A percentile compares a stretch with the other conserved stretches of the same genome.
phyloP scores from a whole-genome alignment of 2,888 invertebrate species.

The Mantis religiosa region DNA sequence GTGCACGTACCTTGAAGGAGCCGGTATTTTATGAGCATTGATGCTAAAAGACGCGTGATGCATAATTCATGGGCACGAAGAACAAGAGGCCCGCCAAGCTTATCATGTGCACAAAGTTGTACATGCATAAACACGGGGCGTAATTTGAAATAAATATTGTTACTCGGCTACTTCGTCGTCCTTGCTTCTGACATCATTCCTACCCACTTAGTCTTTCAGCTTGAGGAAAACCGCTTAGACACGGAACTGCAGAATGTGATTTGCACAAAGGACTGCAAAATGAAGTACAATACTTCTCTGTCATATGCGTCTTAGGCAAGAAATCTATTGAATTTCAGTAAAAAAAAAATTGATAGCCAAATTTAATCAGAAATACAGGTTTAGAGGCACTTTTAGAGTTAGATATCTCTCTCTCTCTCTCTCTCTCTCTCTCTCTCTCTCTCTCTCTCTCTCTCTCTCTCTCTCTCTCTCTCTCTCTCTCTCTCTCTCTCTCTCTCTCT shows the following conservation, averaged over 20 bases:
- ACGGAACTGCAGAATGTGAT: not conserved
- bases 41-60: not conserved
- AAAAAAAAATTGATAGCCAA: too few species aligned
- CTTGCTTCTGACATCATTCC: not conserved
- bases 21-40: not conserved
- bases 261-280: too few species aligned
- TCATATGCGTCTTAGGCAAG: too few species aligned
- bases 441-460: too few species aligned
- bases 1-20: not conserved
- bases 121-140: not conserved
- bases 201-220: not conserved
- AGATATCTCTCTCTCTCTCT: too few species aligned
- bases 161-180: not conserved
- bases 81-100: not conserved
- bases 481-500: too few species aligned
- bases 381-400: too few species aligned
- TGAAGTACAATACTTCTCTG: too few species aligned
- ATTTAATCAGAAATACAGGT: too few species aligned
- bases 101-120: not conserved
- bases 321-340: too few species aligned
- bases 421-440: too few species aligned
- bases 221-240: not conserved
- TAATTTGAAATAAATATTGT: not conserved
- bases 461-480: too few species aligned
- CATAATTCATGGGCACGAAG: not conserved